phyloP scores from a whole-genome alignment of 64 coral and sea anemone species.

The Actinia equina region DNA sequence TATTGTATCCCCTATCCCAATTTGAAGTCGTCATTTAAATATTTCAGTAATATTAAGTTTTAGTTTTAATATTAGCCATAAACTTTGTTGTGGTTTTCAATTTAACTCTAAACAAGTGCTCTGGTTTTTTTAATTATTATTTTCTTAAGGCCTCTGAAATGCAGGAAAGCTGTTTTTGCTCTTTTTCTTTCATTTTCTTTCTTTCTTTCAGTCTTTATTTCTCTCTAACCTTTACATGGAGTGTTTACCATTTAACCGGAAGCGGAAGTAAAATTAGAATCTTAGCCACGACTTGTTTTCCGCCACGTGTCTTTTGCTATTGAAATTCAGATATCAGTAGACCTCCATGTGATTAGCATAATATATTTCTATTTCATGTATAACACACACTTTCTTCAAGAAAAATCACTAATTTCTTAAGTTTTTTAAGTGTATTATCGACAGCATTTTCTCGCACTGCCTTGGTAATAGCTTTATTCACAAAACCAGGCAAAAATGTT shows the following conservation, averaged over 20 bases:
- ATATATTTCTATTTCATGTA: not conserved
- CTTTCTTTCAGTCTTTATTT: no score
- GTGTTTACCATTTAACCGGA: not conserved
- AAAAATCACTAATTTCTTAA: not conserved
- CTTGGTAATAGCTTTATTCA: not conserved
- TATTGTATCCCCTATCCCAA: no score
- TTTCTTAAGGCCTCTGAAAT: no score
- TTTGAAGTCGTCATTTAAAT: no score
- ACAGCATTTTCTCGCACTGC: not conserved
- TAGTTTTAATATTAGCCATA: no score
- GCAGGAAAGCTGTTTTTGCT: no score
- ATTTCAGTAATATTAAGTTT: no score
- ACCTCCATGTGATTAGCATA: not conserved
- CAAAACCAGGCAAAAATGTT: not conserved
- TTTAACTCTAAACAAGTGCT: no score
- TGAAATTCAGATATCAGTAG: slow-evolving; percentile 5
- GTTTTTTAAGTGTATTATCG: not conserved
- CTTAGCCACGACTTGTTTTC: not conserved
- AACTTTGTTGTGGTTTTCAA: no score
- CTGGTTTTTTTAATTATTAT: no score
- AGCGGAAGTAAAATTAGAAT: not conserved
- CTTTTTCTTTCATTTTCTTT: no score
- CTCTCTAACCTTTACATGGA: no score
- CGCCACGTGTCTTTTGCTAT: slow-evolving; percentile 19
- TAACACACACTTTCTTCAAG: not conserved